These are phyloP conservation scores for Microcebus tavaratra DNA, from an alignment of 2,113 vertebrate genomes.

Conservation along the genomic window DNA sequence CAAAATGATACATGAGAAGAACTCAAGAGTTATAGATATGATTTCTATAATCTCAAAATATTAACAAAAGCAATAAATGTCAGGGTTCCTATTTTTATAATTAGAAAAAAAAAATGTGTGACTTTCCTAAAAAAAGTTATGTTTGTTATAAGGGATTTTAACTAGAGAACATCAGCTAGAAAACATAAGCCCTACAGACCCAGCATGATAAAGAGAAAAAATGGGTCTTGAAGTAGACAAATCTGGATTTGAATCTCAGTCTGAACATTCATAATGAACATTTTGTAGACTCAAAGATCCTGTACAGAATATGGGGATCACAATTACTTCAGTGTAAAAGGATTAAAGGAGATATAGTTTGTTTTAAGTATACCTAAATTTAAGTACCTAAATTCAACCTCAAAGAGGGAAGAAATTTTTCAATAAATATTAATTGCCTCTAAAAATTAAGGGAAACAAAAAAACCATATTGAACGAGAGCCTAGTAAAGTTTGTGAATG, in stretches of 20 bases:
- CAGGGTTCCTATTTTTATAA: not conserved
- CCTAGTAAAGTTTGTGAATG: not conserved
- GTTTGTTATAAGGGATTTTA: slow-evolving; percentile 21
- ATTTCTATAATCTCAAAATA: slow-evolving; percentile 9
- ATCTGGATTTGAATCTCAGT: not conserved
- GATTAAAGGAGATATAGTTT: not conserved
- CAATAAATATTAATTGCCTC: not conserved
- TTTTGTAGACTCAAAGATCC: not conserved
- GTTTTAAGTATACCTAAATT: not conserved
- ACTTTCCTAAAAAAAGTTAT: not conserved
- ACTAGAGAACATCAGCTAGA: not conserved
- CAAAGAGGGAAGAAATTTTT: not conserved
- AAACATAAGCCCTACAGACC: not conserved
- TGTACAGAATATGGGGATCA: not conserved
- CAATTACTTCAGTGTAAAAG: not conserved
- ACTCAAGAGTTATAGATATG: not conserved
- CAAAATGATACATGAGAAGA: not conserved
- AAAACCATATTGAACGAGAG: not conserved
- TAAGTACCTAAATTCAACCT: not conserved
- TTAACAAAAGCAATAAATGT: not conserved
- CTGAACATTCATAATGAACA: not conserved
- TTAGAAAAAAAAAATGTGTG: not conserved
- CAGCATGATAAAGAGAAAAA: not conserved
- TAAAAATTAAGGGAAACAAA: slow-evolving; percentile 11
- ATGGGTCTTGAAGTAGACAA: not conserved